Percentiles rank a stretch among this genome's conserved stretches.
Conservation (phyloP, 2,113 vertebrate species). For the Erinaceus europaeus region DNA sequence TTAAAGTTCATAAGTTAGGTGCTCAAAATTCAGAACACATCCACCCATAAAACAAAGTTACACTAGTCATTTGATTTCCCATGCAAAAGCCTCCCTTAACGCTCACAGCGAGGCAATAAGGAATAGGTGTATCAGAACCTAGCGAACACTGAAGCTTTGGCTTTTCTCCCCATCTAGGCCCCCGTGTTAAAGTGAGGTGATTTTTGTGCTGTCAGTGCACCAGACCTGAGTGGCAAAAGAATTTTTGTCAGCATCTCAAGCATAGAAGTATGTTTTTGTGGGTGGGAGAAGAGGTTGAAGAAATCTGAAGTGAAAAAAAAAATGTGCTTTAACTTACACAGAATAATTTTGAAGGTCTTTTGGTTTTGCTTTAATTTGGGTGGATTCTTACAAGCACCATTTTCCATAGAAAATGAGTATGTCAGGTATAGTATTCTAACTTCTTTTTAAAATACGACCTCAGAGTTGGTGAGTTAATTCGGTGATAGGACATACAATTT, state of each 20-base stretch:
- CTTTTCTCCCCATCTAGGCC: background rate
- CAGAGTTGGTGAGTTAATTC: no score
- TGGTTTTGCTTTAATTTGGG: background rate
- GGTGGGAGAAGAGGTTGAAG: background rate
- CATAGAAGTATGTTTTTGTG: background rate
- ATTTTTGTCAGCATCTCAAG: background rate
- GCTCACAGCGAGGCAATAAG: background rate
- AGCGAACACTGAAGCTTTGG: background rate
- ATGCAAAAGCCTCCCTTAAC: background rate
- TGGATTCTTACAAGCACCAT: background rate
- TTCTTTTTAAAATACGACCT: constrained; percentile 15
- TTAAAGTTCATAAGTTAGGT: constrained; percentile 1
- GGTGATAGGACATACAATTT: no score
- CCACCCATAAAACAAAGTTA: constrained; percentile 7
- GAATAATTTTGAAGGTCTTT: no score
- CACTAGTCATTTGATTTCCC: background rate
- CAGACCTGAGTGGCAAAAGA: background rate
- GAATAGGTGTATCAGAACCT: background rate
- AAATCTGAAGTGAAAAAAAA: no score
- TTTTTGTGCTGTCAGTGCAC: background rate
- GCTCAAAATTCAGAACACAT: constrained; percentile 29
- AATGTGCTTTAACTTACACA: no score
- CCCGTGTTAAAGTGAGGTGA: background rate
- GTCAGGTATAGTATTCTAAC: background rate
- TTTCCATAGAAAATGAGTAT: background rate